Evolutionary conservation across 2,113 vertebrate genomes (phyloP).

Genomic region (Galbula dea): DNA sequence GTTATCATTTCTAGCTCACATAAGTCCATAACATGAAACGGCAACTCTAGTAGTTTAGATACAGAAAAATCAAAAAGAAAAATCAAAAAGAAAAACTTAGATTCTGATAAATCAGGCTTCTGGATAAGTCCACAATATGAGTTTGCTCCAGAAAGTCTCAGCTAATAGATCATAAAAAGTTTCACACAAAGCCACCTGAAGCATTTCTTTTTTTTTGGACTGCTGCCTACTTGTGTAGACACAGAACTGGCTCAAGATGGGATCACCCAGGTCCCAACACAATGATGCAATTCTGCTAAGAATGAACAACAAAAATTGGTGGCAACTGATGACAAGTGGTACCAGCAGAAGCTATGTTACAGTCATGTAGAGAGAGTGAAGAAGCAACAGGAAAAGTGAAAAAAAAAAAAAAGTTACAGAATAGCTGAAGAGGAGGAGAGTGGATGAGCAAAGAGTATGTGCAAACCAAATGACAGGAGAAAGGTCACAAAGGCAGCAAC

Average conservation of each 20-base stretch:
- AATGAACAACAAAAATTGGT: background rate
- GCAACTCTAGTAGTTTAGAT: background rate
- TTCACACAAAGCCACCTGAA: background rate
- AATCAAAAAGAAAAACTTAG: background rate
- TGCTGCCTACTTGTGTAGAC: background rate
- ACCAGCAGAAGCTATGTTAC: background rate
- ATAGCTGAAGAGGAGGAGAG: background rate
- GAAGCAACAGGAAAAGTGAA: background rate
- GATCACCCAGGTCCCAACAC: background rate
- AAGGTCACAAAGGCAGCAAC: background rate
- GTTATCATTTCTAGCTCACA: background rate
- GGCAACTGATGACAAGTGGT: background rate
- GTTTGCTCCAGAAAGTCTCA: background rate
- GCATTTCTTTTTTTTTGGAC: background rate
- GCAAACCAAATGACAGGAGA: background rate
- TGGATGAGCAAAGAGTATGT: accelerated
- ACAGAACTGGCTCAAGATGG: background rate
- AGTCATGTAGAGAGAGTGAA: background rate
- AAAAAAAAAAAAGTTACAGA: background rate
- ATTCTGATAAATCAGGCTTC: background rate
- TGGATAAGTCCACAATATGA: background rate
- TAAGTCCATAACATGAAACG: background rate
- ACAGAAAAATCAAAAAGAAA: background rate
- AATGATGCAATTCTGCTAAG: background rate
- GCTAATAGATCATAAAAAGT: background rate